These are phyloP conservation scores for Plemyria rubiginata DNA, from an alignment of 2,888 invertebrate species.

Conservation along the genomic window DNA sequence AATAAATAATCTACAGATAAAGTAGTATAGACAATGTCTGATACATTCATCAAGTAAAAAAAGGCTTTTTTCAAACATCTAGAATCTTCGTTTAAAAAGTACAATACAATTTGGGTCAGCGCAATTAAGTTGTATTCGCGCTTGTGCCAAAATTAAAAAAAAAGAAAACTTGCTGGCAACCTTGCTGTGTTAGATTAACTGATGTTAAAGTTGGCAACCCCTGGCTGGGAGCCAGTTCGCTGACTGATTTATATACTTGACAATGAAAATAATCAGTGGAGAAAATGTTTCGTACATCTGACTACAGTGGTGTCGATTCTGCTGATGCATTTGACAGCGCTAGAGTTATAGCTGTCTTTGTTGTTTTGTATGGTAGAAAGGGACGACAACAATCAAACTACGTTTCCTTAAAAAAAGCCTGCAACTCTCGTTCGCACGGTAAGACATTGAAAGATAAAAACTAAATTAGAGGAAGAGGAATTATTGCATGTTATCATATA, in stretches of 20 bases:
- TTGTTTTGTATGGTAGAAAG: too few relatives aligned
- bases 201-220: constrained; percentile 69
- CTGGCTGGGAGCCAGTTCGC: constrained; percentile 59
- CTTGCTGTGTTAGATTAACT: constrained; percentile 71
- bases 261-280: constrained; percentile 21
- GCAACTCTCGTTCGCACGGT: too few relatives aligned
- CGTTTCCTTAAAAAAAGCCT: too few relatives aligned
- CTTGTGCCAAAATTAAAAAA: constrained; percentile 73
- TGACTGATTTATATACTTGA: constrained; percentile 60
- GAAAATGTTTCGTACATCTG: constrained; percentile 1
- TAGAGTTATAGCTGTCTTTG: too few relatives aligned
- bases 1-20: too few relatives aligned
- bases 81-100: neutral
- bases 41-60: neutral
- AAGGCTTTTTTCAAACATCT: neutral
- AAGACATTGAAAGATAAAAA: too few relatives aligned
- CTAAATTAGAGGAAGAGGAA: too few relatives aligned
- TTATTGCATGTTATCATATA: too few relatives aligned
- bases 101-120: constrained; percentile 63
- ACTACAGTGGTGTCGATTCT: neutral
- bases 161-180: constrained; percentile 72
- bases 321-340: neutral
- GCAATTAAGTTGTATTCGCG: constrained; percentile 74
- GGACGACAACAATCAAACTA: too few relatives aligned
- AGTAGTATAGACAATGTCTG: too few relatives aligned